Base-by-base conservation (phyloP, 2,797 vertebrate genomes). In the Morus bassanus region DNA sequence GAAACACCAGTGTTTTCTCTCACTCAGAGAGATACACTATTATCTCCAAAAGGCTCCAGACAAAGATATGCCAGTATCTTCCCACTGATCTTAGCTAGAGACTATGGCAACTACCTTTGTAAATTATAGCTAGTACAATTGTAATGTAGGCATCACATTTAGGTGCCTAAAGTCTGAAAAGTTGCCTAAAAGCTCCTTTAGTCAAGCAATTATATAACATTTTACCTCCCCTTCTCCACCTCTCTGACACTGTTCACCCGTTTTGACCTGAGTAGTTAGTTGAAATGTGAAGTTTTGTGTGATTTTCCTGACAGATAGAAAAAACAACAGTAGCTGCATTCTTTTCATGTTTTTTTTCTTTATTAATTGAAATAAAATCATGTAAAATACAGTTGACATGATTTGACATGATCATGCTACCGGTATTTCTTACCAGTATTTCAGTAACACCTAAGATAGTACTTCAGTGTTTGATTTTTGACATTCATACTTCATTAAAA, bases 321-420 rank as follows among this genome's bases (percentile, higher is more conserved):
- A 87, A 56, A 50, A 35, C 64, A 87, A 13, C 22, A 48, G 31
- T 13, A 74, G 18, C 7, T 65, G 46, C 39, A n/a, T 19, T 25
- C 0, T 2, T 27, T 50, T 33, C 3, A n/a, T 28, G 5, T 15
- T 24, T 24, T 45, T 70, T 74, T 87, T 45, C 9, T 72, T 46
- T 27, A 45, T 67, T 86, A 59, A 45, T 59, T 63, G 33, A 59
- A 68, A 81, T 21, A 56, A 65, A 91, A 57, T 45, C 65, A 53
- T 39, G 25, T 21, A 61, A 61, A 35, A 39, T 50, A 7, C 27
- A 2, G 5, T 57, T 2, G 0, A 9, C 45, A 18, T 0, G 0
- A 39, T 37, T 46, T 65, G 24, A 69, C 10, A 5, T 13, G 10
- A 21, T 18, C 1, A 0, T 45, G n/a, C 8, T 65, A 65, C 5